These are phyloP conservation scores for Dinoponera quadriceps DNA, from an alignment of 1,140 invertebrate genomes.

Conservation along the genomic window DNA sequence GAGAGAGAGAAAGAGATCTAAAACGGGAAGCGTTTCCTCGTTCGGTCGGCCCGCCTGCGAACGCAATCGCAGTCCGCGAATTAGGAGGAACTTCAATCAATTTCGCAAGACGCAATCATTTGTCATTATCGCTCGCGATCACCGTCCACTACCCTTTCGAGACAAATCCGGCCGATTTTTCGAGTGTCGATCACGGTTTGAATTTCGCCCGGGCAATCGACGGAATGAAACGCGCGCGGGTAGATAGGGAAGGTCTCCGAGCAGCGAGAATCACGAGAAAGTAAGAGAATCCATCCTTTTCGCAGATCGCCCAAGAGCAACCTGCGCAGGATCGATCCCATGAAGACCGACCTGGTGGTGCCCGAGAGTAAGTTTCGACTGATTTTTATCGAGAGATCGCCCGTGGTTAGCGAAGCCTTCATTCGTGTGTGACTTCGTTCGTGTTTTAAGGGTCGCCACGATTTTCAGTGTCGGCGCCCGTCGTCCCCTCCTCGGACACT, in stretches of 20 bases:
- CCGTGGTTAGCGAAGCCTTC: not conserved
- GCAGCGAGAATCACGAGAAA: not conserved
- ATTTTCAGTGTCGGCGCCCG: slow-evolving; percentile 73
- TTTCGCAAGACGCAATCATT: no score
- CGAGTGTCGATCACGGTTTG: not conserved
- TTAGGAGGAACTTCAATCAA: no score
- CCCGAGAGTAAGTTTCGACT: slow-evolving; percentile 56
- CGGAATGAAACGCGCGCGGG: no score
- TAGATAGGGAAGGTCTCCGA: no score
- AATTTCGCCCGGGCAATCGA: not conserved
- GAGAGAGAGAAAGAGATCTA: no score
- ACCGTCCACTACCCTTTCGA: no score
- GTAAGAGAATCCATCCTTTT: slow-evolving; percentile 33
- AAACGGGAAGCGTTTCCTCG: no score
- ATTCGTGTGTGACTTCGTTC: no score
- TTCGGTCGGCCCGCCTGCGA: no score
- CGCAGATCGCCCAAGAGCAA: slow-evolving; percentile 58
- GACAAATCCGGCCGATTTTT: no score
- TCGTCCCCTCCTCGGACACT: not conserved
- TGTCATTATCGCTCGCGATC: no score
- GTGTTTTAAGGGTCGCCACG: not conserved
- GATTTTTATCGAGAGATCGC: not conserved
- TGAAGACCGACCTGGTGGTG: slow-evolving; percentile 37
- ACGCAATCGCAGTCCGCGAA: no score
- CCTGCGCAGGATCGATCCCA: slow-evolving; percentile 30